Evolutionary conservation across 2,888 invertebrate genomes (phyloP), one percentile per base, ranked within the genome.

Genomic region (Schizotus pectinicornis): DNA sequence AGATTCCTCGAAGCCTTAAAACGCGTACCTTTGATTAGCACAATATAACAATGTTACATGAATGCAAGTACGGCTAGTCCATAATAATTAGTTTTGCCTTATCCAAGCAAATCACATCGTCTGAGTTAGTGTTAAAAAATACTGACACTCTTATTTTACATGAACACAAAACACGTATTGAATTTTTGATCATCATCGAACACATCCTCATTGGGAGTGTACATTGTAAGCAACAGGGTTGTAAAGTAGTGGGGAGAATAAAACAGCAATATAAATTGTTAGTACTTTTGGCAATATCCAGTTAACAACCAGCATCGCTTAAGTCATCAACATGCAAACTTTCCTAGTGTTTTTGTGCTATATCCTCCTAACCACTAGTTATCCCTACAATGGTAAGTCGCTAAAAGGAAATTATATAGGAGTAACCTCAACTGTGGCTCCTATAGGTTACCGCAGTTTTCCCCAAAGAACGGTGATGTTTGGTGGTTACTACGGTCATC

Each of bases 91-190:
- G 71, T 67, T 68, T 64, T 65, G 63, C 60, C 66, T 74, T 74
- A 73, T 73, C 72, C 65, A 70, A 70, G 62, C 74, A 70, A 68
- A 73, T 75, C 75, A 71, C 73, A 74, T 69, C 70, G 68, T 55
- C 60, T 67, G 70, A 69, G 73, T 68, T 73, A 72, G 73, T 70
- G 74, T 73, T 74, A 71, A 75, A 75, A 76, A 74, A 74, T 71
- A 71, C 72, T 71, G 69, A 74, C 73, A 72, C 73, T 72, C 73
- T 74, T 74, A 74, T 74, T 76, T 75, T 74, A 74, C 74, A 75
- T 74, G 74, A 74, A 67, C 67, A 65, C 62, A 60, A 67, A 61
- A 74, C 76, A 67, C 68, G 71, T 63, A 62, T 66, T 67, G 76
- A 75, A 76, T 76, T 72, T 72, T 70, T 73, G 70, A 73, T 73